A percentile compares a stretch with the other conserved stretches of the same genome.
Evolutionary conservation across 2,113 vertebrate genomes (phyloP).

Genomic region (Scophthalmus maximus): DNA sequence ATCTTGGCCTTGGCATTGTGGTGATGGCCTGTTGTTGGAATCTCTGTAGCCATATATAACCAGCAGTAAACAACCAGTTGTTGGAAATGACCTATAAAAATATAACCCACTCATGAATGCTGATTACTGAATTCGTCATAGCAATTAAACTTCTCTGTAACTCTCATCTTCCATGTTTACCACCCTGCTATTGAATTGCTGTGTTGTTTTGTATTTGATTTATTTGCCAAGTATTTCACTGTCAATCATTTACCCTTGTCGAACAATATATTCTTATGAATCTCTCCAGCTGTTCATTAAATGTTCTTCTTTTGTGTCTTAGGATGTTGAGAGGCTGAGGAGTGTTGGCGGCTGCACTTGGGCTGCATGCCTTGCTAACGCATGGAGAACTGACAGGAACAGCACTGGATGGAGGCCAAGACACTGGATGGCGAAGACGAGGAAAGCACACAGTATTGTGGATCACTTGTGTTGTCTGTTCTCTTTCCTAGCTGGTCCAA

Average conservation of each 20-base stretch:
- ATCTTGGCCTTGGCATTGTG: neutral
- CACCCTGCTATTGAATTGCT: slow-evolving; percentile 29
- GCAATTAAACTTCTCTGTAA: neutral
- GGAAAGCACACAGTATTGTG: slow-evolving; percentile 68
- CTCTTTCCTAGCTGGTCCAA: slow-evolving; percentile 56
- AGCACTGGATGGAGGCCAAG: slow-evolving; percentile 74
- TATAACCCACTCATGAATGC: slow-evolving; percentile 18
- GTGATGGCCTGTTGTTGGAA: slow-evolving; percentile 11
- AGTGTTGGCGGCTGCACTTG: slow-evolving; percentile 65
- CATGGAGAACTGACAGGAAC: slow-evolving; percentile 69
- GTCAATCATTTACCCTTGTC: slow-evolving; percentile 7
- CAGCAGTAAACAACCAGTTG: neutral
- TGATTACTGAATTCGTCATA: too few species aligned
- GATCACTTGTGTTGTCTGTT: slow-evolving; percentile 64
- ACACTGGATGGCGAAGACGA: slow-evolving; percentile 76
- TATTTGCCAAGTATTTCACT: neutral
- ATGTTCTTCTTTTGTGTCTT: slow-evolving; percentile 69
- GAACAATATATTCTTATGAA: slow-evolving; percentile 25
- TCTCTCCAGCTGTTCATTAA: slow-evolving; percentile 49
- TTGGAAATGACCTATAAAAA: neutral
- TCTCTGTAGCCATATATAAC: neutral
- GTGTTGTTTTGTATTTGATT: slow-evolving; percentile 43
- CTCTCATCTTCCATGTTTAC: slow-evolving; percentile 11
- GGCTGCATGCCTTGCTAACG: slow-evolving; percentile 70
- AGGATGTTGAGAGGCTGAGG: slow-evolving; percentile 73